Conservation (phyloP, 2,888 invertebrate species). For the Drosophila mettleri region DNA sequence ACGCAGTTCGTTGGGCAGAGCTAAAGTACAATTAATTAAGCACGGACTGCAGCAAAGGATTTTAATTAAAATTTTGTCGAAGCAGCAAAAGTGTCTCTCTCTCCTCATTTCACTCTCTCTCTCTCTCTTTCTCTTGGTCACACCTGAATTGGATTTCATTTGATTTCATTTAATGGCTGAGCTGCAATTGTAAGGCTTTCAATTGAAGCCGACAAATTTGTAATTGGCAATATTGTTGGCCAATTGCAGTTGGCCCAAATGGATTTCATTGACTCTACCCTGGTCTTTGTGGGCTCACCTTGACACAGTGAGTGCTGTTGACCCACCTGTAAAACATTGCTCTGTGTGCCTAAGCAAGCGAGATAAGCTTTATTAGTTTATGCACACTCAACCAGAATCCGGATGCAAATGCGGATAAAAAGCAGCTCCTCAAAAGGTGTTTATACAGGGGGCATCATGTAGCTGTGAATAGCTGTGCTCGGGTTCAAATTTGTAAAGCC, state of each 20-base stretch:
- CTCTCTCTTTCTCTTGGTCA: neutral
- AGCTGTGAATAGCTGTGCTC: neutral
- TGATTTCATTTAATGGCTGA: slow-evolving; percentile 71
- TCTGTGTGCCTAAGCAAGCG: slow-evolving; percentile 41
- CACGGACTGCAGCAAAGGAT: slow-evolving; percentile 54
- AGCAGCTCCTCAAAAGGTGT: slow-evolving; percentile 43
- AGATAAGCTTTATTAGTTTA: slow-evolving; percentile 78
- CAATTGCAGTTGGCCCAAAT: slow-evolving; percentile 25
- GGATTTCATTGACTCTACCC: slow-evolving; percentile 9
- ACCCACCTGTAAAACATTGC: slow-evolving; percentile 27
- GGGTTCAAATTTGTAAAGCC: slow-evolving; percentile 55
- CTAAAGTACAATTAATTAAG: slow-evolving; percentile 75
- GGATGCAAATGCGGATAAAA: slow-evolving; percentile 31
- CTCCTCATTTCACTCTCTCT: neutral
- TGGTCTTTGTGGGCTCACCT: slow-evolving; percentile 36
- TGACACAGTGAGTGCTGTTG: slow-evolving; percentile 59
- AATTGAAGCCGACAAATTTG: slow-evolving; percentile 74
- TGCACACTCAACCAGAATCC: slow-evolving; percentile 33
- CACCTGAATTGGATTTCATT: slow-evolving; percentile 61
- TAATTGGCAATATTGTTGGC: slow-evolving; percentile 66
- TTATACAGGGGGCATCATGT: neutral
- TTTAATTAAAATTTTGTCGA: slow-evolving; percentile 75
- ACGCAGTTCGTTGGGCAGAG: slow-evolving; percentile 49
- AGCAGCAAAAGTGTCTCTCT: slow-evolving; percentile 58
- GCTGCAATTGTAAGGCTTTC: slow-evolving; percentile 75